Conservation (phyloP, 2,888 invertebrate species). For the Platynereis dumerilii region DNA sequence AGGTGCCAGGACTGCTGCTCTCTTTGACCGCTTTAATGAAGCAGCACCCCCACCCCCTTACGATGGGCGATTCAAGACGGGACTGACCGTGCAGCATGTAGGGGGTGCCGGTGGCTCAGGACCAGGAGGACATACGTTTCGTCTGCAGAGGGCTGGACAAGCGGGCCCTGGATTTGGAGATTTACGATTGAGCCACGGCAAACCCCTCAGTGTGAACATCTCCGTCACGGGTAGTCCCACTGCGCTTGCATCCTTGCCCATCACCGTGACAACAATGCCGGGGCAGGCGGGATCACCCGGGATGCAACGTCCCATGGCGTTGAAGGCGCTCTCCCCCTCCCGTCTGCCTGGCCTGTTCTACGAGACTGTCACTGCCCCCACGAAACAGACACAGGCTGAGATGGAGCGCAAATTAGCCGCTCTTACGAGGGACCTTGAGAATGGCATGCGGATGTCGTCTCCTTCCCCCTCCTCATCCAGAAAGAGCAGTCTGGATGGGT, state of each 20-base stretch:
- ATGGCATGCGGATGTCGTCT: conserved; percentile 34
- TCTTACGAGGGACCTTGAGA: conserved; percentile 54
- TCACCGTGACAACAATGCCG: conserved; percentile 9
- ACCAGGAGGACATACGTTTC: neutral
- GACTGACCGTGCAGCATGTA: conserved; percentile 6
- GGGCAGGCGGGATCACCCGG: conserved; percentile 6
- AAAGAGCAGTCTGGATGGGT: conserved; percentile 12
- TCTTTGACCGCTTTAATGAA: conserved; percentile 39
- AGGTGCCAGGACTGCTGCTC: conserved; percentile 9
- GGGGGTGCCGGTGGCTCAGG: neutral
- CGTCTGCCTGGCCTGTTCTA: conserved; percentile 34
- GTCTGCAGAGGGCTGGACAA: neutral
- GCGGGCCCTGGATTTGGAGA: neutral
- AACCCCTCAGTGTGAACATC: neutral
- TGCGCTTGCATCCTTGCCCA: conserved; percentile 3
- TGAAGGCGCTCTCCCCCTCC: neutral
- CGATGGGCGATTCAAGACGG: conserved; percentile 8
- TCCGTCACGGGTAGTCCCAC: neutral
- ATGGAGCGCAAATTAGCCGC: conserved; percentile 59
- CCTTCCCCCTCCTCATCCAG: conserved; percentile 5
- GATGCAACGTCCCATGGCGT: neutral
- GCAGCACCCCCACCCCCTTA: conserved; percentile 39
- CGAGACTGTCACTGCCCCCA: conserved; percentile 36
- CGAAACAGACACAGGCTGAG: conserved; percentile 29
- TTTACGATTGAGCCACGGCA: neutral